These are phyloP conservation scores for Tromatobia lineatoria DNA, from an alignment of 2,888 invertebrate genomes.

Conservation along the genomic window DNA sequence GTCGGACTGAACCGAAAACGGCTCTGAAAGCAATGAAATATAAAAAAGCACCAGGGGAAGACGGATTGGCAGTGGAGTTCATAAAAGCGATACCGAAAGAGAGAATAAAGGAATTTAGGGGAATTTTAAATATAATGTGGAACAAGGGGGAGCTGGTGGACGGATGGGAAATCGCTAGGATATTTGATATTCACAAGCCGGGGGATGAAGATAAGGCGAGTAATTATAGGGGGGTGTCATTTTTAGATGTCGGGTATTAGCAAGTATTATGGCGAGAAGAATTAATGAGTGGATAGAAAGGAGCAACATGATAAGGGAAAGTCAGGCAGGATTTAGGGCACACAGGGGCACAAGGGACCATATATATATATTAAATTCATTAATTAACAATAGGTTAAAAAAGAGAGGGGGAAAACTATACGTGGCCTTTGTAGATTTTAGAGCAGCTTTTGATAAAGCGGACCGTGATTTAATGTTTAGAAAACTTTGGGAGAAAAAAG, in stretches of 20 bases:
- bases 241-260: background rate
- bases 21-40: background rate
- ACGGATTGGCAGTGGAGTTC: background rate
- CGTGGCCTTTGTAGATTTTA: background rate
- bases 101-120: background rate
- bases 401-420: background rate
- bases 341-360: background rate
- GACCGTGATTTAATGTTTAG: background rate
- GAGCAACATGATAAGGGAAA: background rate
- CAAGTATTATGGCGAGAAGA: background rate
- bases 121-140: background rate
- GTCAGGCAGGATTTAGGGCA: background rate
- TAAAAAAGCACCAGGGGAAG: background rate
- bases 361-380: background rate
- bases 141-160: background rate
- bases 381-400: background rate
- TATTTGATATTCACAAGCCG: background rate
- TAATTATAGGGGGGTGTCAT: background rate
- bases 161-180: background rate
- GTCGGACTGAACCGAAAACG: background rate
- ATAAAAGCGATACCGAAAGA: background rate
- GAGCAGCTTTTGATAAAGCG: background rate
- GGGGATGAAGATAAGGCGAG: background rate
- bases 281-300: background rate
- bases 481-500: background rate